These are phyloP conservation scores for Cotesia chilonis DNA, from an alignment of 1,140 invertebrate genomes.

Conservation along the genomic window DNA sequence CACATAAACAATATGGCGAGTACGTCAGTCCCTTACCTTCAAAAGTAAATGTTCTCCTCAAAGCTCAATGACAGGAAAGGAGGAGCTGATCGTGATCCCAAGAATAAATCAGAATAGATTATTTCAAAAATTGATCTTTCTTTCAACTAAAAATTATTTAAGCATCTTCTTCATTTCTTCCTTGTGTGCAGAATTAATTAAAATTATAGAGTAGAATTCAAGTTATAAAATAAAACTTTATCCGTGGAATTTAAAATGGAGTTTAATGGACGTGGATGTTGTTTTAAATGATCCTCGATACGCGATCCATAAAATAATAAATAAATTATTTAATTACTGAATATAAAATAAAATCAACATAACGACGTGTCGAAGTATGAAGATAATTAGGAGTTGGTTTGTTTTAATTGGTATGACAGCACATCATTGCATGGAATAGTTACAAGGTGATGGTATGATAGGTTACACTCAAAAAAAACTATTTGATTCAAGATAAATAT, in stretches of 20 bases:
- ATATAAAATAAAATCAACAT: conserved; percentile 32
- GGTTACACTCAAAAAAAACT: conserved; percentile 40
- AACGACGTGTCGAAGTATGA: conserved; percentile 35
- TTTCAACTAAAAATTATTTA: conserved; percentile 27
- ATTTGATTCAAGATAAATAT: no score
- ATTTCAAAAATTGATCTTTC: conserved; percentile 60
- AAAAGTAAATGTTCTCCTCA: conserved; percentile 69
- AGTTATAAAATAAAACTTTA: conserved; percentile 42
- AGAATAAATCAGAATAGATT: conserved; percentile 69
- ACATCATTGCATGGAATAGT: conserved; percentile 63
- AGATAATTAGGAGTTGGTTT: conserved; percentile 43
- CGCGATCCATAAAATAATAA: conserved; percentile 6
- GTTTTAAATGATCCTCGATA: conserved; percentile 24
- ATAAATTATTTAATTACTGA: conserved; percentile 1
- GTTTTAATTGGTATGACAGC: conserved; percentile 66
- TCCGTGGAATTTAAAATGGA: conserved; percentile 35
- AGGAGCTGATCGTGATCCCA: conserved; percentile 67
- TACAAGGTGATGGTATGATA: conserved; percentile 62
- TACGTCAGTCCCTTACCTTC: conserved; percentile 69
- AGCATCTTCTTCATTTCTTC: conserved; percentile 39
- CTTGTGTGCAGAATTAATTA: conserved; percentile 45
- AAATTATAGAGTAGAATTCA: conserved; percentile 5
- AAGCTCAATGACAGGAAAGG: conserved; percentile 68
- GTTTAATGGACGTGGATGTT: conserved; percentile 28
- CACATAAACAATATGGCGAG: conserved; percentile 60